Percentiles rank a stretch among this genome's conserved stretches.
Evolutionary conservation across 2,888 invertebrate genomes (phyloP).

Genomic region (Dasysyrphus albostriatus): DNA sequence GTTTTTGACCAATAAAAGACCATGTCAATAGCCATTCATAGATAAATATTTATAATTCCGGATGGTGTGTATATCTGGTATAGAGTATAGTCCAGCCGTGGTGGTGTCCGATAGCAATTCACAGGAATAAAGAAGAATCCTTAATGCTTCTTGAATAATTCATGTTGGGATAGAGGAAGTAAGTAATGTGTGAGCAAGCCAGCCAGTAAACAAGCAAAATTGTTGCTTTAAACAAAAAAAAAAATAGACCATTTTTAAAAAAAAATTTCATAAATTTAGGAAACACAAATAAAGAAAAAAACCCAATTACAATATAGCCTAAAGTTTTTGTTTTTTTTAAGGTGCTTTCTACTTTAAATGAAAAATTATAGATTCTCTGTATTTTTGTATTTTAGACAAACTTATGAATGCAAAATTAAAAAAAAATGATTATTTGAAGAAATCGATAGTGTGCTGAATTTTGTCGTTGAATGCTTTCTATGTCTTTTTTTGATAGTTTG

Average conservation of each 20-base stretch:
- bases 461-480: too few species aligned
- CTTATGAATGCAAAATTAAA: too few species aligned
- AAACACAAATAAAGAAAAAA: too few species aligned
- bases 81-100: slow-evolving; percentile 4
- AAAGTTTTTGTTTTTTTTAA: too few species aligned
- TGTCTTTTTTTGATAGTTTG: too few species aligned
- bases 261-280: too few species aligned
- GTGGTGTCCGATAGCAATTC: slow-evolving; percentile 1
- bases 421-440: too few species aligned
- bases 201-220: slow-evolving; percentile 7
- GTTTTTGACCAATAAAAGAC: slow-evolving; percentile 36
- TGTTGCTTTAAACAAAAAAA: background rate
- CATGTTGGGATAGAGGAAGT: slow-evolving; percentile 45
- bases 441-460: too few species aligned
- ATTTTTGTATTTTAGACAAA: too few species aligned
- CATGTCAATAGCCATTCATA: slow-evolving; percentile 30
- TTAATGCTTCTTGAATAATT: slow-evolving; percentile 66
- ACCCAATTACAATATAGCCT: too few species aligned
- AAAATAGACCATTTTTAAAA: background rate
- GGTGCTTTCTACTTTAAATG: too few species aligned
- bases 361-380: too few species aligned
- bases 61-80: slow-evolving; percentile 12
- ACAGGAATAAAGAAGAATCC: slow-evolving; percentile 33
- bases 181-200: slow-evolving; percentile 19
- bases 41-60: slow-evolving; percentile 26